phyloP scores from a whole-genome alignment of 2,113 vertebrate genomes.

The Tringa solitaria region DNA sequence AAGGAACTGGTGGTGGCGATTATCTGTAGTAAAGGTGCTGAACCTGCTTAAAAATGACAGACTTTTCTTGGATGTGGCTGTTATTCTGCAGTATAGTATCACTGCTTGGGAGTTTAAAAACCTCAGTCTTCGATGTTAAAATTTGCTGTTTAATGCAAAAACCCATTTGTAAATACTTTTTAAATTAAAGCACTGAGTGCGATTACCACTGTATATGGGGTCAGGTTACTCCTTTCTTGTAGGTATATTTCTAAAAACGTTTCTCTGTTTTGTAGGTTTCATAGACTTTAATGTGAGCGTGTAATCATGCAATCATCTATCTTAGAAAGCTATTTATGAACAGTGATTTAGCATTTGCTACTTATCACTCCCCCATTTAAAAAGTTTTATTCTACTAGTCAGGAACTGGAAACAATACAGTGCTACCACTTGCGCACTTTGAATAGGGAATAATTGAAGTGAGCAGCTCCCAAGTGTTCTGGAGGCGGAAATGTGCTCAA shows the following conservation, averaged over 20 bases:
- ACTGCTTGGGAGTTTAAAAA: not conserved
- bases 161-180: not conserved
- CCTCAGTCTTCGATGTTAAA: not conserved
- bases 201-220: not conserved
- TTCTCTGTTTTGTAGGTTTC: not conserved
- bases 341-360: slow-evolving; percentile 29
- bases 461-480: slow-evolving; percentile 53
- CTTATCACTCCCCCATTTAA: slow-evolving; percentile 2
- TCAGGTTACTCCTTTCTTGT: not conserved
- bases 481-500: slow-evolving; percentile 43
- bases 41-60: not conserved
- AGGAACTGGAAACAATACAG: slow-evolving; percentile 25
- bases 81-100: not conserved
- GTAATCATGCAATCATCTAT: not conserved
- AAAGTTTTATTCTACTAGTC: slow-evolving; percentile 33
- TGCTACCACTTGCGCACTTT: not conserved
- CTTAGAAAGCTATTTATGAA: slow-evolving; percentile 26
- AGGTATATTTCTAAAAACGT: not conserved
- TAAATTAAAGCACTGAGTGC: not conserved
- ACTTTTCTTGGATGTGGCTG: not conserved
- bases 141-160: not conserved
- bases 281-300: not conserved
- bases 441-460: slow-evolving; percentile 62
- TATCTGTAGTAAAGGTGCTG: not conserved
- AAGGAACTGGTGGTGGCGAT: not conserved